These are phyloP conservation scores for Carlito syrichta DNA, from an alignment of 2,113 vertebrate species.

Conservation along the genomic window DNA sequence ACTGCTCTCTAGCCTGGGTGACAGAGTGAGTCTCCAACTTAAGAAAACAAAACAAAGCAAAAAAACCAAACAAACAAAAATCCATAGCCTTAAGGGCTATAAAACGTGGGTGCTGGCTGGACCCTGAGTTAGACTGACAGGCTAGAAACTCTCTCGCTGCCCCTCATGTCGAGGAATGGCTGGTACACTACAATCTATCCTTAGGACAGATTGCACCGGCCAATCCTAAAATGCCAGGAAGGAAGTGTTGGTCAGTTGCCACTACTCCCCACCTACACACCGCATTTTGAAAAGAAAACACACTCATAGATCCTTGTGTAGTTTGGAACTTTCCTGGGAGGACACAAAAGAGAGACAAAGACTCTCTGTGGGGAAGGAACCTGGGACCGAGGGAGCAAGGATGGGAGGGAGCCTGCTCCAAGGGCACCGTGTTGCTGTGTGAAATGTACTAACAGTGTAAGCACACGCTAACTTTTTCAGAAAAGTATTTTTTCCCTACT, in stretches of 20 bases:
- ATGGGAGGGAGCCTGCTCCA: background rate
- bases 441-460: background rate
- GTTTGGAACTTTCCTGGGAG: background rate
- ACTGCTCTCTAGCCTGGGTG: too few species aligned
- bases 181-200: background rate
- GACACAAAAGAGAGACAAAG: background rate
- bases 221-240: background rate
- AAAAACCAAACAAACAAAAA: too few species aligned
- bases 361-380: background rate
- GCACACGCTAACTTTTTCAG: background rate
- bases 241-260: background rate
- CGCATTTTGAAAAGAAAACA: background rate
- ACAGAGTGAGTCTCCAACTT: too few species aligned
- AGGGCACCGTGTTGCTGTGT: background rate
- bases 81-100: background rate
- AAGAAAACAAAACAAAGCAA: too few species aligned
- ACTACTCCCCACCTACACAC: too few species aligned
- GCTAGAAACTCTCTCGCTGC: background rate
- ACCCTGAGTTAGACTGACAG: background rate
- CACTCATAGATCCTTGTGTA: too few species aligned
- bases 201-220: background rate
- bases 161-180: background rate
- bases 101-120: background rate
- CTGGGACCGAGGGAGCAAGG: background rate
- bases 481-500: background rate